These are phyloP conservation scores for Laodelphax striatellus DNA, from an alignment of 1,140 invertebrate species.

Conservation along the genomic window DNA sequence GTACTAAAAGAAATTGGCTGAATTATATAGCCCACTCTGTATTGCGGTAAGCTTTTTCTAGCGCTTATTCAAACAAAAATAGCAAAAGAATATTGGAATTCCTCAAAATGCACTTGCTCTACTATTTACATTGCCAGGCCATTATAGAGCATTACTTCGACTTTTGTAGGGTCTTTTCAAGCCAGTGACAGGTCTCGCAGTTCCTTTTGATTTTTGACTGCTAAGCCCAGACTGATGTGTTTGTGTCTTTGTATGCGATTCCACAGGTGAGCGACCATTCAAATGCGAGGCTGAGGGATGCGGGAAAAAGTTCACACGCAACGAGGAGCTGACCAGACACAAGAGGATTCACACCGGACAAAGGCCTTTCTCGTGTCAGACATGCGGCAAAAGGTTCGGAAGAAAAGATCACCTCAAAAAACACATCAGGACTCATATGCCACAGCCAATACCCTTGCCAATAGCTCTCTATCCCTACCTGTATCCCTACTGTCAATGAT, in stretches of 20 bases:
- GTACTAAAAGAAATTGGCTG: too few species aligned
- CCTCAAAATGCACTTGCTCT: too few species aligned
- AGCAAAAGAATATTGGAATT: too few species aligned
- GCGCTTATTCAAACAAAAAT: too few species aligned
- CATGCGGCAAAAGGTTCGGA: constrained; percentile 79
- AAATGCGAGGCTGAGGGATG: constrained; percentile 73
- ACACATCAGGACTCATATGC: constrained; percentile 58
- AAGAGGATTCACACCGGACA: constrained; percentile 79
- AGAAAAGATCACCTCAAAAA: constrained; percentile 81
- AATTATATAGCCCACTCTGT: too few species aligned
- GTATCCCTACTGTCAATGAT: constrained; percentile 13
- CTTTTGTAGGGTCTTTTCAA: too few species aligned
- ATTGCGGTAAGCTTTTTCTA: too few species aligned
- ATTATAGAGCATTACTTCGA: too few species aligned
- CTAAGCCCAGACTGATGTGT: not conserved
- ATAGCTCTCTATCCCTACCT: constrained; percentile 18
- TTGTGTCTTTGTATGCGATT: constrained; percentile 14
- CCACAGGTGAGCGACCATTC: constrained; percentile 70
- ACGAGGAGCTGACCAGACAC: constrained; percentile 86
- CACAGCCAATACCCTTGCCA: constrained; percentile 9
- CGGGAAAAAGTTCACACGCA: constrained; percentile 81
- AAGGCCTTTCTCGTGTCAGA: constrained; percentile 62
- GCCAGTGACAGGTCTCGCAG: too few species aligned
- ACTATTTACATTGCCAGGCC: too few species aligned
- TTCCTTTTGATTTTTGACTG: not conserved